These are phyloP conservation scores for Haplotaxodon microlepis DNA, from an alignment of 2,113 vertebrate species.

Conservation along the genomic window DNA sequence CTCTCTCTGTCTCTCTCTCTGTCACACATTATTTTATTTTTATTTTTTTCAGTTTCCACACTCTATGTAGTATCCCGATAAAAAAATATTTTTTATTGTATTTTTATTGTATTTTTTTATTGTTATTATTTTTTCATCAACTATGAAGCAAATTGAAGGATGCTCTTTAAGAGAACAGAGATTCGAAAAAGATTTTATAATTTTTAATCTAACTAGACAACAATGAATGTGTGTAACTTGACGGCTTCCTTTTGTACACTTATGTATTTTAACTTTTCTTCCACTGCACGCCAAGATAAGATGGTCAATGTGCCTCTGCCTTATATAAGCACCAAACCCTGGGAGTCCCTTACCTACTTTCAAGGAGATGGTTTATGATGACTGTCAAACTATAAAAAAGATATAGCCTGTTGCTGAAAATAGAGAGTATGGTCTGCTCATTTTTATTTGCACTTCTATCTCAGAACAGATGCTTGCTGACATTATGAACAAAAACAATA, in stretches of 20 bases:
- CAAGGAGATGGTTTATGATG: background rate
- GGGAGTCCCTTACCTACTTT: background rate
- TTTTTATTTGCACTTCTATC: constrained; percentile 17
- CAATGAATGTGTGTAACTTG: background rate
- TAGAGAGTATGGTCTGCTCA: background rate
- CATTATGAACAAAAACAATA: constrained; percentile 8
- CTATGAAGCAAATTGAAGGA: background rate
- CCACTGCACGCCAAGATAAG: background rate
- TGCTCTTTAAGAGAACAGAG: background rate
- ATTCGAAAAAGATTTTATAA: background rate
- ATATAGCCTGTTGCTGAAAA: background rate
- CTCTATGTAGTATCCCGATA: background rate
- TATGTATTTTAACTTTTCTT: background rate
- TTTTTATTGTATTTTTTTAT: background rate
- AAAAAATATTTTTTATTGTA: background rate
- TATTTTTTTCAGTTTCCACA: background rate
- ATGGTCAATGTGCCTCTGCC: background rate
- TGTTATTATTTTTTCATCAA: background rate
- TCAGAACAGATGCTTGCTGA: constrained; percentile 8
- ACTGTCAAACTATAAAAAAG: constrained; percentile 14
- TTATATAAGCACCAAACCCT: background rate
- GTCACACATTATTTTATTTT: background rate
- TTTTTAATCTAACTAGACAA: background rate
- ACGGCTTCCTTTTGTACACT: background rate
- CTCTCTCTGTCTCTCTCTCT: too few species aligned